Percentiles rank a stretch among this genome's conserved stretches.
These are phyloP conservation scores for Drusus annulatus DNA, from an alignment of 1,140 invertebrate species.

Conservation along the genomic window DNA sequence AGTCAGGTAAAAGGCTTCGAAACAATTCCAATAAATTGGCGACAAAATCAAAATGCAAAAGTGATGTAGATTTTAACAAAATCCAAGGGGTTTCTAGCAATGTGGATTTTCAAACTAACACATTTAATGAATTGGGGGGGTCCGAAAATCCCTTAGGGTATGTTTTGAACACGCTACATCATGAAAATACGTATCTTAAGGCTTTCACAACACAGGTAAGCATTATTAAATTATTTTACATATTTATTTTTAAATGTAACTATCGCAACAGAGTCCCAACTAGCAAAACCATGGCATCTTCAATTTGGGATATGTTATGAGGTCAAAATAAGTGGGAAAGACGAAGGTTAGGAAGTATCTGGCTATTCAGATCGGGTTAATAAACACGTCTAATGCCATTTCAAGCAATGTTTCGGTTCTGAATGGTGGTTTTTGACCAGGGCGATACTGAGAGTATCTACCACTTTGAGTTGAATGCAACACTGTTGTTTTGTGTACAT, in stretches of 20 bases:
- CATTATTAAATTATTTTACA: not conserved
- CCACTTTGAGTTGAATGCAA: too few species aligned
- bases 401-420: too few species aligned
- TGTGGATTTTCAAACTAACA: constrained; percentile 2
- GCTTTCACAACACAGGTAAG: constrained; percentile 43
- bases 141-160: constrained; percentile 41
- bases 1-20: not conserved
- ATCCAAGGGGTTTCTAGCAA: not conserved
- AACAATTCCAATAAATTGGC: constrained; percentile 6
- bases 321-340: too few species aligned
- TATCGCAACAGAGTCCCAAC: too few species aligned
- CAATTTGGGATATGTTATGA: not conserved
- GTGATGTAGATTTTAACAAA: not conserved
- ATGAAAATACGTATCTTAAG: constrained; percentile 53
- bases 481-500: too few species aligned
- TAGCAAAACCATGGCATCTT: too few species aligned
- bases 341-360: not conserved
- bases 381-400: not conserved
- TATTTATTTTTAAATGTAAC: too few species aligned
- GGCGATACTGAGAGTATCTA: too few species aligned
- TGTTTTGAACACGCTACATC: constrained; percentile 47
- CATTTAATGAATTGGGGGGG: not conserved
- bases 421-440: too few species aligned
- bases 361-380: not conserved
- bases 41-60: not conserved